phyloP scores from a whole-genome alignment of 2,797 vertebrate genomes.

The Bufotes viridis region DNA sequence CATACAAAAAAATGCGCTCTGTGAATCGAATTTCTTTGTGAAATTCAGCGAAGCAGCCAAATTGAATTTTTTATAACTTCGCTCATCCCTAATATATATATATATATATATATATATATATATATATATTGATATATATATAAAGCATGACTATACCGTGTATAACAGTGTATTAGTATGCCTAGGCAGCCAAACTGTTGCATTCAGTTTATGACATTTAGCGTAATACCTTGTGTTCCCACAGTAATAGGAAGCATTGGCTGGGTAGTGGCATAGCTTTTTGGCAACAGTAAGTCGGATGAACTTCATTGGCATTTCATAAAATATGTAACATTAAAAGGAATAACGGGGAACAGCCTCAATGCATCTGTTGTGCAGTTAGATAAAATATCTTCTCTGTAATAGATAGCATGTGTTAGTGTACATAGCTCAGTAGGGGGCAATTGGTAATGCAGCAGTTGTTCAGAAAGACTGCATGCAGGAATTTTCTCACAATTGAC shows the following conservation, averaged over 20 bases:
- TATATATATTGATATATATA: too few relatives aligned
- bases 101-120: too few relatives aligned
- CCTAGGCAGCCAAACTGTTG: not conserved
- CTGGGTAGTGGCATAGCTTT: not conserved
- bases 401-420: slow-evolving; percentile 25
- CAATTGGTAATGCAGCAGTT: slow-evolving; percentile 28
- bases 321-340: slow-evolving; percentile 32
- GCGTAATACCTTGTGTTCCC: not conserved
- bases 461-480: slow-evolving; percentile 7
- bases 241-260: slow-evolving; percentile 6
- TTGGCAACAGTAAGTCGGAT: slow-evolving; percentile 1
- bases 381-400: slow-evolving; percentile 13
- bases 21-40: too few relatives aligned
- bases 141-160: not conserved
- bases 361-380: slow-evolving; percentile 42
- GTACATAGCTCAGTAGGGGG: slow-evolving; percentile 33
- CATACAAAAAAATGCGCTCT: too few relatives aligned
- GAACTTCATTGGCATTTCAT: slow-evolving; percentile 24
- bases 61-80: too few relatives aligned
- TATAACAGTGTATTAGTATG: not conserved
- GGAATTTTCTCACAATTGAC: slow-evolving; percentile 36
- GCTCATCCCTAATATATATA: too few relatives aligned
- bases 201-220: not conserved
- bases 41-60: too few relatives aligned
- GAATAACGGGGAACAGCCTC: slow-evolving; percentile 25